Evolutionary conservation across 2,797 vertebrate genomes (phyloP), one percentile per base, ranked within the genome.

Genomic region (Sebastes vulpes): DNA sequence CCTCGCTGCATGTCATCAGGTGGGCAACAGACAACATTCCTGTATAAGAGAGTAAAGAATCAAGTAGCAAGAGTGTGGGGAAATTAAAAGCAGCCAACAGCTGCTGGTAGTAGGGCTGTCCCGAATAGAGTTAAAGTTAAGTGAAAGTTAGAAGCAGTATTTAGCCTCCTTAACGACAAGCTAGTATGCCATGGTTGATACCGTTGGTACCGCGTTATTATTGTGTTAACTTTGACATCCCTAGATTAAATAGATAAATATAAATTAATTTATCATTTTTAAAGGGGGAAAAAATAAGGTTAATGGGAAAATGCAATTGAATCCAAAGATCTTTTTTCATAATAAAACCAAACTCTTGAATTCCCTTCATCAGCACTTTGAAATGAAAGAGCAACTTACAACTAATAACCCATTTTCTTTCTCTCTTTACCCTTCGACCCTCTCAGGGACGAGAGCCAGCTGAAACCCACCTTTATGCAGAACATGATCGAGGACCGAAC

Each of bases 401-500:
- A 25, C 11, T 32, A 3, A 28, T 14, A 0, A 26, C 3, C 26
- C 26, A 25, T 14, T 63, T 21, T 38, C 9, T 14, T 4, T 29
- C 8, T n/a, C 18, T 25, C 12, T 58, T 21, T 28, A 9, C 58
- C 14, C 2, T 50, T 18, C 65, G 18, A 5, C 52, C 2, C 23
- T 70, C 50, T 25, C 87, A 99, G 98, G 96, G 98, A 99, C 66
- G 98, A 99, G 87, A 98, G 97, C 92, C 97, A 97, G 79, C 86
- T 97, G 92, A 99, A 98, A 93, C 85, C 96, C 80, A 95, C 84
- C 88, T 98, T 99, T 89, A 96, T 99, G 92, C 98, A 99, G 95
- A 97, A 96, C 92, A 97, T 99, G 98, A 97, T 99, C 56, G 98
- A 99, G 96, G 98, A 99, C 94, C 95, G 98, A 84, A 99, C 98